These are phyloP conservation scores for Onychomys torridus DNA, from an alignment of 2,797 vertebrate species.

Conservation along the genomic window DNA sequence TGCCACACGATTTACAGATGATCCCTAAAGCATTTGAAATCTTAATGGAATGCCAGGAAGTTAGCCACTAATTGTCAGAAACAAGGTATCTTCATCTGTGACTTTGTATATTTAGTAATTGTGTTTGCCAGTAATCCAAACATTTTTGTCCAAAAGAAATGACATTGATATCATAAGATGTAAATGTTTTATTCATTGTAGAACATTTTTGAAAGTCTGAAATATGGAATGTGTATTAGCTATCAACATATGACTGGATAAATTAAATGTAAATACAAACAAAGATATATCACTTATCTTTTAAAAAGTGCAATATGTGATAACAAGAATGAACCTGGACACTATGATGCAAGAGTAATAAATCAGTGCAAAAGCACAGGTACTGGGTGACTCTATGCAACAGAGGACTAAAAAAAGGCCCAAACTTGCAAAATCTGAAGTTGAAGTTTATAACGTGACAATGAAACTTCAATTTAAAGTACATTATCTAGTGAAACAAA, in stretches of 20 bases:
- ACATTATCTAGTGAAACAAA: not conserved
- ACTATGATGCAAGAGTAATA: not conserved
- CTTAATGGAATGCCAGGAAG: not conserved
- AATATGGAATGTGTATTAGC: not conserved
- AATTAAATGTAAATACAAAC: not conserved
- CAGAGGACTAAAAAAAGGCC: not conserved
- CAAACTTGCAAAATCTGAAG: not conserved
- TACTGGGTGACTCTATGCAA: not conserved
- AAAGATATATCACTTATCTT: not conserved
- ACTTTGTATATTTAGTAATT: not conserved
- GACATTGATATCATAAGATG: not conserved
- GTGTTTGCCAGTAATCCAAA: not conserved
- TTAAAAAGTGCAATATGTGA: not conserved
- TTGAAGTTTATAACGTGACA: not conserved
- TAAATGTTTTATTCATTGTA: not conserved
- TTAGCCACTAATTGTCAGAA: not conserved
- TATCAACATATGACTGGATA: not conserved
- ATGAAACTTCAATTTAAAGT: not conserved
- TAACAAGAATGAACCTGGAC: not conserved
- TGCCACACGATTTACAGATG: not conserved
- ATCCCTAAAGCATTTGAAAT: constrained; percentile 18
- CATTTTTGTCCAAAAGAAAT: not conserved
- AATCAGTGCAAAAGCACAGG: not conserved
- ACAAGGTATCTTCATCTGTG: not conserved
- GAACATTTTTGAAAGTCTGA: not conserved